Conservation (phyloP, 2,888 invertebrate genomes). For the Drosophila mettleri region DNA sequence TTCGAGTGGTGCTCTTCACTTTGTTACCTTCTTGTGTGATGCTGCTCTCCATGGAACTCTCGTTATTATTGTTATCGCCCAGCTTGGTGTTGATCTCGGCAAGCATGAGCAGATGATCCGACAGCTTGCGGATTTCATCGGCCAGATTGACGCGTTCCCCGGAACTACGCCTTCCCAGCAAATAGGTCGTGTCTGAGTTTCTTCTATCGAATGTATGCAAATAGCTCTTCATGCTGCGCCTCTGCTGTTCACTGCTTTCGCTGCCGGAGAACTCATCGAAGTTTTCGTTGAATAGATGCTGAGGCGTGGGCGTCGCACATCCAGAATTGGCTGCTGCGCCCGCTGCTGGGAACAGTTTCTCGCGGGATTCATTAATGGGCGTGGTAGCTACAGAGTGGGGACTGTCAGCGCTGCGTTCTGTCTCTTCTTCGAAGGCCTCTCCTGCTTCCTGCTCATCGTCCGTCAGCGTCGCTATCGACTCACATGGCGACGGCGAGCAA, state of each 20-base stretch:
- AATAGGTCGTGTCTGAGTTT: conserved; percentile 91
- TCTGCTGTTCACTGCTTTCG: conserved; percentile 66
- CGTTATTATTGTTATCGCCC: conserved; percentile 49
- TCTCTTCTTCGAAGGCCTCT: conserved; percentile 54
- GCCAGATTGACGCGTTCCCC: conserved; percentile 90
- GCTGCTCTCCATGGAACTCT: conserved; percentile 24
- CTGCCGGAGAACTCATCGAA: conserved; percentile 76
- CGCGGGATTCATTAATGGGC: conserved; percentile 83
- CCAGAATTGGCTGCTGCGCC: conserved; percentile 76
- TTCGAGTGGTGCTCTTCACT: conserved; percentile 48
- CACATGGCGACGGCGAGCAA: conserved; percentile 93
- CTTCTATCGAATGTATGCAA: conserved; percentile 88
- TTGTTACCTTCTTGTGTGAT: conserved; percentile 52
- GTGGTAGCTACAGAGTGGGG: conserved; percentile 73
- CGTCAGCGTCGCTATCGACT: conserved; percentile 89
- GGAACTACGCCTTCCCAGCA: conserved; percentile 87
- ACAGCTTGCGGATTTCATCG: conserved; percentile 93
- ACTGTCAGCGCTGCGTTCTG: conserved; percentile 53
- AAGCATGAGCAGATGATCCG: conserved; percentile 90
- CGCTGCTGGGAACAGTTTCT: conserved; percentile 82
- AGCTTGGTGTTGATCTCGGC: conserved; percentile 88
- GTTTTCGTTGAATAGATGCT: conserved; percentile 75
- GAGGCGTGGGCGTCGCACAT: conserved; percentile 68
- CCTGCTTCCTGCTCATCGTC: conserved; percentile 86
- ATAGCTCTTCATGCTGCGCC: conserved; percentile 83